These are phyloP conservation scores for Saxidomus purpurata DNA, from an alignment of 1,140 invertebrate genomes.

Conservation along the genomic window DNA sequence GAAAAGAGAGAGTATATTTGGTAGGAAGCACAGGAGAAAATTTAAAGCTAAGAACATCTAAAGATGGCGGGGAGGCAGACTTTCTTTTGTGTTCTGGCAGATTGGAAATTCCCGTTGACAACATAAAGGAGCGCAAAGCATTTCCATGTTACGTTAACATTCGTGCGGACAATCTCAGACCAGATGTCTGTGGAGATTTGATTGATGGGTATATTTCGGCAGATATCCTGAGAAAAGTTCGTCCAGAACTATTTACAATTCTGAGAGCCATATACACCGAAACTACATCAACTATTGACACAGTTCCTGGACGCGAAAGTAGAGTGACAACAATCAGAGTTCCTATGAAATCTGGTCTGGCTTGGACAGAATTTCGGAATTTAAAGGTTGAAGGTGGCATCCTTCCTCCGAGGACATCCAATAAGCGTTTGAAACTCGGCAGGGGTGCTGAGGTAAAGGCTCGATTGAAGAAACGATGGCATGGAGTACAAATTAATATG, in stretches of 20 bases:
- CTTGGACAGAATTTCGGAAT: conserved; percentile 30
- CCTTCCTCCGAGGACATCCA: background rate
- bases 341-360: conserved; percentile 28
- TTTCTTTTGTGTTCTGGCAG: conserved; percentile 44
- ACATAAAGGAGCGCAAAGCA: background rate
- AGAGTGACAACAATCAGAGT: conserved; percentile 8
- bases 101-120: conserved; percentile 23
- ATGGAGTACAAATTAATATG: background rate
- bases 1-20: background rate
- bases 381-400: conserved; percentile 16
- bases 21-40: conserved; percentile 18
- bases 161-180: background rate
- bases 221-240: conserved; percentile 19
- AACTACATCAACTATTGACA: background rate
- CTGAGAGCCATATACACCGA: conserved; percentile 34
- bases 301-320: conserved; percentile 35
- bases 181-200: background rate
- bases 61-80: conserved; percentile 36
- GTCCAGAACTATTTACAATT: conserved; percentile 37
- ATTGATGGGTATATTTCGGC: conserved; percentile 46
- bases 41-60: background rate
- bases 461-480: conserved; percentile 13
- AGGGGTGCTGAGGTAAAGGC: background rate
- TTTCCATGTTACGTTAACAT: conserved; percentile 30
- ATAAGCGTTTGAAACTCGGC: background rate